Percentiles rank a stretch among this genome's conserved stretches.
These are phyloP conservation scores for Isoperla grammatica DNA, from an alignment of 2,888 invertebrate species.

Conservation along the genomic window DNA sequence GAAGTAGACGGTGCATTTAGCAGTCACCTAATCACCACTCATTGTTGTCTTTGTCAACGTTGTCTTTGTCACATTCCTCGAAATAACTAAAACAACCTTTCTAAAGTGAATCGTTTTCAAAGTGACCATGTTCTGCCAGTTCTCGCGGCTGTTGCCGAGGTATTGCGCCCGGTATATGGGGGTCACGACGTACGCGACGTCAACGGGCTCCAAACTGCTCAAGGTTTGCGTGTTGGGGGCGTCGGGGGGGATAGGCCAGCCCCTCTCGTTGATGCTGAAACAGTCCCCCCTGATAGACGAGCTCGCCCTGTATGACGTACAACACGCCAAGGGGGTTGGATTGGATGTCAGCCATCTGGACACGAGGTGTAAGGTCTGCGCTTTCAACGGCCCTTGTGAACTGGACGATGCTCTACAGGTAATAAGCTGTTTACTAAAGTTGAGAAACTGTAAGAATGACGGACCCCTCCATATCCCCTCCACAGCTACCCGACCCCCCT, in stretches of 20 bases:
- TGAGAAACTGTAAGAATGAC: too few relatives aligned
- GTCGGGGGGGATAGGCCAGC: slow-evolving; percentile 12
- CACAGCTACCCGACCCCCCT: too few relatives aligned
- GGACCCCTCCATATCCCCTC: too few relatives aligned
- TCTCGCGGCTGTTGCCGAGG: not conserved
- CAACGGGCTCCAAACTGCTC: not conserved
- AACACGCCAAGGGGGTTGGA: slow-evolving; percentile 2
- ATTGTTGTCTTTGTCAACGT: not conserved
- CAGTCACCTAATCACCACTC: not conserved
- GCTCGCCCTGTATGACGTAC: slow-evolving; percentile 12
- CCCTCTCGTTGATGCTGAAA: slow-evolving; percentile 15
- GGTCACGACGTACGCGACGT: not conserved
- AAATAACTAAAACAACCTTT: not conserved
- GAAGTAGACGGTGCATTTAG: too few relatives aligned
- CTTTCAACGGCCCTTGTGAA: not conserved
- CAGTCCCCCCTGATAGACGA: slow-evolving; percentile 10
- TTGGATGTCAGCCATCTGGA: slow-evolving; percentile 20
- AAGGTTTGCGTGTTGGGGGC: slow-evolving; percentile 14
- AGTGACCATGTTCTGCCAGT: not conserved
- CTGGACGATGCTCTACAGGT: slow-evolving; percentile 12
- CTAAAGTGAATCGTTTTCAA: not conserved
- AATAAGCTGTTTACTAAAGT: not conserved
- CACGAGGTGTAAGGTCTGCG: slow-evolving; percentile 11
- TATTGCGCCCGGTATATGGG: not conserved
- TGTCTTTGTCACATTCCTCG: not conserved